Conservation (phyloP, 2,888 invertebrate genomes). For the Tromatobia lineatoria region DNA sequence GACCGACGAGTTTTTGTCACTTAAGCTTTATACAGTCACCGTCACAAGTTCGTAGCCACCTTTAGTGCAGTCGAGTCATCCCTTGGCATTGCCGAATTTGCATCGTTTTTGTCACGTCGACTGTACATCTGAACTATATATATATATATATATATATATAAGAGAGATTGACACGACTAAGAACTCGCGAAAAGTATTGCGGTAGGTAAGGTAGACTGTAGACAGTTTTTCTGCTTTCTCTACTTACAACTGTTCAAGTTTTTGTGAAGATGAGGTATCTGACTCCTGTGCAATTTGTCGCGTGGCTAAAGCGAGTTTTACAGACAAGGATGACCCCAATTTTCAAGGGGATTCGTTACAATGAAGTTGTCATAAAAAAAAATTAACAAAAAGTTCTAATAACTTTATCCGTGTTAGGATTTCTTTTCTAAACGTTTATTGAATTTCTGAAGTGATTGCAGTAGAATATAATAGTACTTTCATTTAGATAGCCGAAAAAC, state of each 20-base stretch:
- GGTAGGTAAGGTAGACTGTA: background rate
- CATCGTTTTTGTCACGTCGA: slow-evolving; percentile 1
- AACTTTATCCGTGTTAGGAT: background rate
- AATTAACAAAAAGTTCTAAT: background rate
- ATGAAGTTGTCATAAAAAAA: background rate
- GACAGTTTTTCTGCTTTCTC: slow-evolving; percentile 12
- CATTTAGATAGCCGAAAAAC: background rate
- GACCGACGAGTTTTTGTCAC: slow-evolving; percentile 74
- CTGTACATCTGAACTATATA: slow-evolving; percentile 5
- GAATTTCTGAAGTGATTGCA: background rate
- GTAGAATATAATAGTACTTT: background rate
- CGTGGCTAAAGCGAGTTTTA: slow-evolving; percentile 4
- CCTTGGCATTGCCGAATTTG: background rate
- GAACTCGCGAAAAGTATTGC: slow-evolving; percentile 4
- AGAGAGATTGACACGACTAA: background rate
- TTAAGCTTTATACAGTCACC: slow-evolving; percentile 6
- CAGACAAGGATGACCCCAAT: background rate
- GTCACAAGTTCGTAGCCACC: background rate
- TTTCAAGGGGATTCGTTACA: background rate
- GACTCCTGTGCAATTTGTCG: slow-evolving; percentile 10
- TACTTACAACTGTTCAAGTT: slow-evolving; percentile 23
- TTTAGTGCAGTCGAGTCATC: background rate
- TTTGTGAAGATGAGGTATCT: background rate
- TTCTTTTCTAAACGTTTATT: background rate
- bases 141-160: background rate